Base-by-base conservation (phyloP, 2,113 vertebrate genomes). In the Aptenodytes forsteri region DNA sequence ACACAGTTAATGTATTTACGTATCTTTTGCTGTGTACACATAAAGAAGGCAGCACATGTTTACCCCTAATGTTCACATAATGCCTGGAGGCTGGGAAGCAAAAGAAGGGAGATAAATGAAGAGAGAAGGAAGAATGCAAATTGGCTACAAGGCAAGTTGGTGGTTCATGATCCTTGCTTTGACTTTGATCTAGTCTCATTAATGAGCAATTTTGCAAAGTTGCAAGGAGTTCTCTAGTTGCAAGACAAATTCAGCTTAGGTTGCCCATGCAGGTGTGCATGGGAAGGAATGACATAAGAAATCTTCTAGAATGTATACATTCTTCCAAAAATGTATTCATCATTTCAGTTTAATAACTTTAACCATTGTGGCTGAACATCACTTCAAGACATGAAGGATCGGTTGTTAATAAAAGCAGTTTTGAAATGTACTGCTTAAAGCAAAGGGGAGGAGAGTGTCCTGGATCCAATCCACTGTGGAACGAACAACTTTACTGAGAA, bases 141-240 rank as follows among this genome's bases (percentile, higher is more conserved):
- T 69, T 91, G 87, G 69, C 87, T 94, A 92, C 70, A 91, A 96
- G 81, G 65, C 81, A 95, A 91, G 73, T 87, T 96, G 34, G 66
- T 91, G 14, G 77, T 87, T 97, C 93, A 85, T 71, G 84, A 91
- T 95, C 87, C 79, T 96, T 89, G 61, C 80, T 93, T 95, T 95
- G 77, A 61, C 89, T 95, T 92, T 97, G 83, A 94, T 97, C 83
- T 83, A 78, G 83, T 89, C 65, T 94, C 52, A 93, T 90, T 93
- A 96, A 89, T 69, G 83, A 96, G 36, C 47, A 84, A 47, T 90
- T 96, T 93, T 89, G 44, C 2, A 7, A 90, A 95, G 79, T 52
- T 93, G 47, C 36, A 78, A 92, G 59, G 67, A 92, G 50, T 86
- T 92, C 30, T 87, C 27, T 79, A 69, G 52, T 87, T 93, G 65